phyloP scores from a whole-genome alignment of 2,888 invertebrate genomes.

The Podabrus alpinus region DNA sequence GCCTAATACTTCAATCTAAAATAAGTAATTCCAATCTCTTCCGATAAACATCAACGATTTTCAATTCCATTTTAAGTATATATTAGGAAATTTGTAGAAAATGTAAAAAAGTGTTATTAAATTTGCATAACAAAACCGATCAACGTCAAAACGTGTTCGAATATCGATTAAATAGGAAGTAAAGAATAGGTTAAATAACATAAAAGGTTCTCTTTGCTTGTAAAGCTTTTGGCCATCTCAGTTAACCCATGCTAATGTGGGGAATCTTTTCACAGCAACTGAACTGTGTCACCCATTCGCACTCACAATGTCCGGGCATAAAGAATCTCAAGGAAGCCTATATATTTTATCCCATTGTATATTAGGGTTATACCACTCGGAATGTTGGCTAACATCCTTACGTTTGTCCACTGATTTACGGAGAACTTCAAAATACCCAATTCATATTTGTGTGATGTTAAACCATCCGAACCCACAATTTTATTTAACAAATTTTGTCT shows the following conservation, averaged over 20 bases:
- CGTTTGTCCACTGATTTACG: conserved; percentile 26
- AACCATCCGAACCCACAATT: background rate
- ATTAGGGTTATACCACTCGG: conserved; percentile 33
- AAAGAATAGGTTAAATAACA: conserved; percentile 27
- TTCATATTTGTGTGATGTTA: background rate
- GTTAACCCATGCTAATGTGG: conserved; percentile 39
- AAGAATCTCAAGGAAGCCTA: conserved; percentile 39
- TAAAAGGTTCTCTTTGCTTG: conserved; percentile 21
- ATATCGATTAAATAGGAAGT: conserved; percentile 12
- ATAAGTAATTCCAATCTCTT: background rate
- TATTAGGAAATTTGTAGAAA: background rate
- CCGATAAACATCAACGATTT: background rate
- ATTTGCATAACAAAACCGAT: background rate
- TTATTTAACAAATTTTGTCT: background rate
- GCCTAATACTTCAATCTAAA: background rate
- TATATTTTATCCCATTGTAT: conserved; percentile 41
- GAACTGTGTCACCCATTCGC: conserved; percentile 45
- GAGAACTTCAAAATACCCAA: conserved; percentile 1
- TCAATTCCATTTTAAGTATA: background rate
- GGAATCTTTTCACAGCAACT: conserved; percentile 42
- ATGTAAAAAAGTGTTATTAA: background rate
- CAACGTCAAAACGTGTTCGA: conserved; percentile 1
- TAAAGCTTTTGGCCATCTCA: conserved; percentile 33
- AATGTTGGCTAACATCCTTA: conserved; percentile 37
- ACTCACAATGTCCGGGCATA: conserved; percentile 40